Evolutionary conservation across 2,113 vertebrate species (phyloP), one percentile per base, ranked within the genome.

Genomic region (Nyctibius bracteatus): DNA sequence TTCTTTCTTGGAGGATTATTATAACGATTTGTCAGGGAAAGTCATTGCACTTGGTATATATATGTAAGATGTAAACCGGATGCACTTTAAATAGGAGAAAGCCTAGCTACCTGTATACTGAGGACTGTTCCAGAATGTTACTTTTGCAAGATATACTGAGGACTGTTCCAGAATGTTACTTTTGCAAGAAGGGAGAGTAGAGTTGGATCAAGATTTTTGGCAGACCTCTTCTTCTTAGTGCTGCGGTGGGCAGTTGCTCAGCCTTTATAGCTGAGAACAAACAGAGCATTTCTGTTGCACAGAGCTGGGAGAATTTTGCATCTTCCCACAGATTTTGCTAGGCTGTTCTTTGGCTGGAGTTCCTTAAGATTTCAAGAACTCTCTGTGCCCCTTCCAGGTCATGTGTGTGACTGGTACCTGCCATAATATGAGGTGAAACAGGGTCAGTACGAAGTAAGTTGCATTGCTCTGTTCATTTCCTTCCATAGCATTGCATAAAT

Each of bases 51-150:
- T 94, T 93, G 62, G 46, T 96, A 57, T 91, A n/a, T 83, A 44
- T 92, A n/a, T 1, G 4, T 94, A 77, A 92, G 71, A 81, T 96
- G 94, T 90, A 92, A 94, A 90, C 74, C 91, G 90, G 82, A 97
- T 97, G 98, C 98, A 98, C 98, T 98, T 98, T 98, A 97, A 96
- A 86, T 51, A 92, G 35, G 92, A 96, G 92, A 96, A 91, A 67
- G 83, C 94, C 94, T 91, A 85, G 90, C 94, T 94, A 58, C 59
- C 68, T 88, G 47, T 44, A 37, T 71, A 43, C 55, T 54, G 81
- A 90, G 81, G 93, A 85, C 55, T 94, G 67, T 68, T 94, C n/a
- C 88, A 86, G 79, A 92, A 67, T 22, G 75, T 91, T 86, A 35
- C 88, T 96, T 94, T 35, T 68, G 61, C 87, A 82, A 73, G 66